These are phyloP conservation scores for Hemibagrus wyckioides DNA, from an alignment of 2,113 vertebrate genomes.

Conservation along the genomic window DNA sequence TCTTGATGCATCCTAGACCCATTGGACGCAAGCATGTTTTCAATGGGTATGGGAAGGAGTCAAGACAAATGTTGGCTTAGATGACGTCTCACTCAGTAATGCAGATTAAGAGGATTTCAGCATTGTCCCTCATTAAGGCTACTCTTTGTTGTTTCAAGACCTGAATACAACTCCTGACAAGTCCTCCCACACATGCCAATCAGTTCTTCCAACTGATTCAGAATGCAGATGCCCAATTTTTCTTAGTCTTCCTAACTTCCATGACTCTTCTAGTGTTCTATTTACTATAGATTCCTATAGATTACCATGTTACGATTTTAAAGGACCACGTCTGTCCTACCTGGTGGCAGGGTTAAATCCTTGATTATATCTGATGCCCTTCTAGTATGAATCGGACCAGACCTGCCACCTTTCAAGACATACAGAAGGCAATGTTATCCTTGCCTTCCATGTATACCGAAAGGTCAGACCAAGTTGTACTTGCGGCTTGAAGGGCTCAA, in stretches of 20 bases:
- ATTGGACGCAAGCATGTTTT: neutral
- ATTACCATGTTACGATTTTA: neutral
- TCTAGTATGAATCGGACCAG: neutral
- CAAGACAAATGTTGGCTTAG: neutral
- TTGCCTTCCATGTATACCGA: neutral
- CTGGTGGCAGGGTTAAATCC: neutral
- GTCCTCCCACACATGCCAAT: neutral
- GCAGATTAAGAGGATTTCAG: neutral
- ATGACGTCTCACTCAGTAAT: neutral
- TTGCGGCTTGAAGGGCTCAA: neutral
- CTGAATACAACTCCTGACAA: neutral
- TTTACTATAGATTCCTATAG: neutral
- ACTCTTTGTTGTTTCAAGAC: neutral
- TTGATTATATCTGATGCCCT: neutral
- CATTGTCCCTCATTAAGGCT: too few species aligned
- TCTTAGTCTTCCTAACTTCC: neutral
- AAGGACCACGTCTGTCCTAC: neutral
- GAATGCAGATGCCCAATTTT: neutral
- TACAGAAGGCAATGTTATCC: neutral
- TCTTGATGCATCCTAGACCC: neutral
- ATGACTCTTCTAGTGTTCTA: neutral
- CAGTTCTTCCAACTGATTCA: neutral
- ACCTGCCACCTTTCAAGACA: neutral
- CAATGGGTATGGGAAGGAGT: neutral
- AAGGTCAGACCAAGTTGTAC: neutral